phyloP scores from a whole-genome alignment of 2,888 invertebrate genomes.

The Fabriciana adippe region DNA sequence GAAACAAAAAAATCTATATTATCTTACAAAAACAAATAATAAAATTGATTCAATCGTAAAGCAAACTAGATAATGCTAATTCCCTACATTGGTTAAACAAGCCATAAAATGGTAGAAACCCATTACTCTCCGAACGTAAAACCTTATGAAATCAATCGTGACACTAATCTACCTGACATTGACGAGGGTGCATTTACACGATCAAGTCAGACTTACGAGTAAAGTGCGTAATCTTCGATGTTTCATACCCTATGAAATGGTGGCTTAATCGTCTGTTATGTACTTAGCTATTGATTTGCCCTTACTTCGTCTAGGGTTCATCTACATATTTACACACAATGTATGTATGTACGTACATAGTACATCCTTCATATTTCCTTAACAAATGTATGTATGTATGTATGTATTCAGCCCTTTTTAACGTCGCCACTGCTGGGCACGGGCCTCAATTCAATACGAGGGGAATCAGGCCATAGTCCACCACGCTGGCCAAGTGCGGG shows the following conservation, averaged over 20 bases:
- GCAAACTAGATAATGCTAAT: constrained; percentile 12
- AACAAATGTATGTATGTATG: no score
- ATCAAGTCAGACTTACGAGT: not conserved
- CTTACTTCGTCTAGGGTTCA: not conserved
- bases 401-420: no score
- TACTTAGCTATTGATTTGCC: not conserved
- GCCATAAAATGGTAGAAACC: constrained; percentile 27
- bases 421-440: no score
- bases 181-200: constrained; percentile 39
- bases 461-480: no score
- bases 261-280: constrained; percentile 10
- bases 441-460: no score
- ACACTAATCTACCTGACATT: constrained; percentile 42
- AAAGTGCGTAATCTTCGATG: constrained; percentile 5
- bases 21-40: constrained; percentile 7
- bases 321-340: no score
- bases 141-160: constrained; percentile 39
- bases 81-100: constrained; percentile 23
- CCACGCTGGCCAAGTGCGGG: no score
- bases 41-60: constrained; percentile 3
- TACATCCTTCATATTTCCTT: no score
- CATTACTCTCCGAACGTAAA: constrained; percentile 34
- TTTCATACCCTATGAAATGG: constrained; percentile 2
- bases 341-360: no score
- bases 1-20: no score